Evolutionary conservation across 2,888 invertebrate species (phyloP), one percentile per base, ranked within the genome.

Genomic region (Tortricodes alternella): DNA sequence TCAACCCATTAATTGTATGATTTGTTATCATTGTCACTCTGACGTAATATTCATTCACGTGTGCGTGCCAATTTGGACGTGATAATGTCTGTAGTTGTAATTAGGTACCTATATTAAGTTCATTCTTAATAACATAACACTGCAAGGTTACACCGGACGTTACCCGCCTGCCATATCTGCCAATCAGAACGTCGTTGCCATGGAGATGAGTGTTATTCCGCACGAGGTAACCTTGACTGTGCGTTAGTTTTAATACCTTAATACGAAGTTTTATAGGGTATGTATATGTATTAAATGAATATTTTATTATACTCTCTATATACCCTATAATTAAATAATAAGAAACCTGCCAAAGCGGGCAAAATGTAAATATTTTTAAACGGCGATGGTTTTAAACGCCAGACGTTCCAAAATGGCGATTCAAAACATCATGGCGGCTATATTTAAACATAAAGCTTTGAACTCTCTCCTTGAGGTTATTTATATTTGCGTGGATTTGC

Each of bases 351-450:
- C n/a, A n/a, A n/a, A n/a, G n/a, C n/a, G n/a, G n/a, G n/a, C 15
- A 15, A 2, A 34, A 34, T n/a, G 18, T 43, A 52, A 35, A 43
- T 35, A 43, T 24, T 41, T 41, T 46, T 61, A 51, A 55, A 44
- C 58, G 44, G 27, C 6, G 41, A 53, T 62, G 62, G 59, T 60
- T n/a, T n/a, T 53, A 62, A 64, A 60, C 59, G 61, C 63, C 69
- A 65, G 68, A 69, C 66, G 62, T 59, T 76, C 69, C 73, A 76
- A 79, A 55, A 83, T 76, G 73, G 71, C 62, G 44, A 60, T 61
- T 74, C 53, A 49, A 23, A 32, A 53, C 35, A 58, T 53, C 55
- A 59, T 53, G 58, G 59, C 73, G 70, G 65, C 73, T 73, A 75
- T 76, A 66, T 55, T 57, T 57, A 52, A 56, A 57, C 51, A 63